Base-by-base conservation (phyloP, 1,140 invertebrate genomes). In the Campoletis sonorensis region DNA sequence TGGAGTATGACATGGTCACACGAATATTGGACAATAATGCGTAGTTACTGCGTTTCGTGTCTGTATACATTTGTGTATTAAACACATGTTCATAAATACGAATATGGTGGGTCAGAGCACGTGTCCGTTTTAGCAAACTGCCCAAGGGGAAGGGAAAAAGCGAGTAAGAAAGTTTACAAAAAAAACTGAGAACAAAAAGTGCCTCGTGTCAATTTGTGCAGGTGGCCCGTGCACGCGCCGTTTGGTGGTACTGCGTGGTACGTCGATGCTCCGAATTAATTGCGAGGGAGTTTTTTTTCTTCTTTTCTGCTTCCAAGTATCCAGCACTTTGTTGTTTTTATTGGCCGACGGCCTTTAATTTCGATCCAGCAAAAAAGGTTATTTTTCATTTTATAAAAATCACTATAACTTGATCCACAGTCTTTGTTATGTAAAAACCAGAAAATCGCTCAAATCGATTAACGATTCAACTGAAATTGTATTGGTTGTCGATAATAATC, bases 201-300 rank as follows among this genome's bases (percentile, higher is more conserved):
- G 37, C 70, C 70, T 23, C 40, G 21, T 72, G 70, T 72, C 70
- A 49, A 72, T 72, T 49, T 72, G 70, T 10, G 40, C 70, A 72
- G 70, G 70, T 72, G 70, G 70, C 40, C 21, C 40, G 13, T 45
- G 21, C 37, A 45, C 37, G 70, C 70, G 70, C 23, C n/a, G 23
- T 27, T 27, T 13, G 0, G 70, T 72, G 70, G 70, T 49, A 72
- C 70, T 23, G 70, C 37, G 70, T 72, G 70, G 70, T 72, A 72
- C 70, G 37, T 72, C 70, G 40, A 72, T 72, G 21, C 40, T 26
- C 40, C 70, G 23, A 72, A 72, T 72, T 45, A 23, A 72, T 72
- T 72, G 37, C 70, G n/a, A 45, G 70, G 68, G 27, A 51, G 49
- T 51, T 51, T 54, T 54, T 64, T 64, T 64, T n/a, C n/a, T 64